A percentile compares a stretch with the other conserved stretches of the same genome.
Conservation (phyloP, 2,797 vertebrate species). For the Cercopithecus mitis region DNA sequence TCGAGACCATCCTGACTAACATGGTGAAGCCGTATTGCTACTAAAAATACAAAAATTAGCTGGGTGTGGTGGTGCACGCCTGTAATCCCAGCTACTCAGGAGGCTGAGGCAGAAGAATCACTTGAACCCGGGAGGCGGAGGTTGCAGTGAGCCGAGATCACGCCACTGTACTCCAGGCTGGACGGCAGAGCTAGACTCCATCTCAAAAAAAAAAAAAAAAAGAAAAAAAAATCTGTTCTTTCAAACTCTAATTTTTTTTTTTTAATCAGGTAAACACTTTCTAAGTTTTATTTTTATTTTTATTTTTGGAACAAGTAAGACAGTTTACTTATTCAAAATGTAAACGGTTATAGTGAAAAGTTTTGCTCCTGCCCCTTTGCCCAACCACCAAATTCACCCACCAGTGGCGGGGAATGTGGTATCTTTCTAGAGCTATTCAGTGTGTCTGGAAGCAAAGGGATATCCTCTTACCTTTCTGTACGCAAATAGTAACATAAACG, state of each 20-base stretch:
- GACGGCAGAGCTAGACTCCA: too few relatives aligned
- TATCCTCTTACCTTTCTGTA: neutral
- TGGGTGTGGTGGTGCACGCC: too few relatives aligned
- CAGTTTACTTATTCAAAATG: neutral
- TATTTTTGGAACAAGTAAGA: neutral
- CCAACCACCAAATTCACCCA: accelerated
- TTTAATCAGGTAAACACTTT: neutral
- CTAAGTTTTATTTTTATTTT: neutral
- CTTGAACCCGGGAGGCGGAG: too few relatives aligned
- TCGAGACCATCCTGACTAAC: too few relatives aligned
- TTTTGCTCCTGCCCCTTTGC: neutral
- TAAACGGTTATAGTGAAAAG: neutral
- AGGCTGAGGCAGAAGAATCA: too few relatives aligned
- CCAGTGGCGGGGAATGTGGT: too few relatives aligned
- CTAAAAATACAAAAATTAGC: too few relatives aligned
- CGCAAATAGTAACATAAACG: accelerated
- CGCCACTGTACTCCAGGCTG: too few relatives aligned
- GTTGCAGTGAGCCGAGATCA: too few relatives aligned
- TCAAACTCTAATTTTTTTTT: neutral
- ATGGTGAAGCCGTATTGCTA: too few relatives aligned
- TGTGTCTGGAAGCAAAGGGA: neutral
- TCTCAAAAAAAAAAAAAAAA: neutral
- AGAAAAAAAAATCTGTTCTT: neutral
- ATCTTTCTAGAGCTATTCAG: neutral
- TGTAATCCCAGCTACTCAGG: too few relatives aligned